These are phyloP conservation scores for Quadroppia sp. DNA, from an alignment of 2,888 invertebrate species.

Conservation along the genomic window DNA sequence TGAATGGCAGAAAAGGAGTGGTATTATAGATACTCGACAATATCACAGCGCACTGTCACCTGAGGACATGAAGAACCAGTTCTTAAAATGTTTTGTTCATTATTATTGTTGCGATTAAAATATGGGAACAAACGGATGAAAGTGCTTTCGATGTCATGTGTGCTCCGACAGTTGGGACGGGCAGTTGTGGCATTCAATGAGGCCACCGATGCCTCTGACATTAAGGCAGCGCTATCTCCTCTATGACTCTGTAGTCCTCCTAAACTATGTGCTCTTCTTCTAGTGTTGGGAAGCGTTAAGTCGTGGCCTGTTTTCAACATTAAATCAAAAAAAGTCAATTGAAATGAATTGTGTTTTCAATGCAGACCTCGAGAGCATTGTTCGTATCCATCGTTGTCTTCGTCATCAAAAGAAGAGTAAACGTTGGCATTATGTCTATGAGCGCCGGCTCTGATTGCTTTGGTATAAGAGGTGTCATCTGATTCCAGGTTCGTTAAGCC, in stretches of 20 bases:
- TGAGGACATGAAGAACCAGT: constrained; percentile 71
- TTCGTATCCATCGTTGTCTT: constrained; percentile 46
- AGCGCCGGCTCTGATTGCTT: constrained; percentile 45
- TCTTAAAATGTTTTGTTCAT: constrained; percentile 41
- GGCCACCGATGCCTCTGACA: constrained; percentile 39
- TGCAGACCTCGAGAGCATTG: not conserved
- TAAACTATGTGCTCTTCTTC: constrained; percentile 41
- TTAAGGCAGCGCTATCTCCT: not conserved
- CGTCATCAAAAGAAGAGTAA: constrained; percentile 47
- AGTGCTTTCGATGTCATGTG: constrained; percentile 31
- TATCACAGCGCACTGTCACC: constrained; percentile 92
- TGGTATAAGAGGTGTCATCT: constrained; percentile 48
- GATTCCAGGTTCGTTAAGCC: constrained; percentile 42
- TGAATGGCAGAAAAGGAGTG: not conserved
- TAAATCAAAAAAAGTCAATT: not conserved
- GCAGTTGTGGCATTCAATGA: constrained; percentile 45
- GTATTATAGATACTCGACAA: constrained; percentile 74
- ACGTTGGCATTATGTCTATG: constrained; percentile 44
- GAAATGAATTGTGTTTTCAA: not conserved
- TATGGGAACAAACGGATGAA: constrained; percentile 27
- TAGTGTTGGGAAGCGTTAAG: not conserved
- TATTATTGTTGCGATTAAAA: constrained; percentile 24
- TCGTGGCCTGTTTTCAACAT: not conserved
- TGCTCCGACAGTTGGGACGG: constrained; percentile 43
- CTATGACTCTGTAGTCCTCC: constrained; percentile 37